Percentiles rank a stretch among this genome's conserved stretches.
phyloP scores from a whole-genome alignment of 2,888 invertebrate genomes.

The Stenichneumon culpator region DNA sequence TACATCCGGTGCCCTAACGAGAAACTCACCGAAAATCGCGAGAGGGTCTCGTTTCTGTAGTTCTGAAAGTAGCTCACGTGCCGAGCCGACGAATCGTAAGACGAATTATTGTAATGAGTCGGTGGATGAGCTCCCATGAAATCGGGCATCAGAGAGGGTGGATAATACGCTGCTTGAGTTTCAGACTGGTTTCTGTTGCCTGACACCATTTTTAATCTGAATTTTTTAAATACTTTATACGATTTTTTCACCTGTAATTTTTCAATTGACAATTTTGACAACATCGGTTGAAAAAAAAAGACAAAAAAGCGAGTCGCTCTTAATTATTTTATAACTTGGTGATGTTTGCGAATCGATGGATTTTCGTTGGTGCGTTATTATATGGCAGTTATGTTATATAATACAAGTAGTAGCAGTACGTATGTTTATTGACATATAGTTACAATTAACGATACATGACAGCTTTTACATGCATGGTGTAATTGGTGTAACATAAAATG shows the following conservation, averaged over 20 bases:
- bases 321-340: too few species aligned
- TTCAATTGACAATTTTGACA: constrained; percentile 2
- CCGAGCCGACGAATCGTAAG: constrained; percentile 75
- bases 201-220: constrained; percentile 15
- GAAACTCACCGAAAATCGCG: constrained; percentile 82
- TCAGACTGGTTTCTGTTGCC: constrained; percentile 8
- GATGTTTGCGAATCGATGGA: neutral
- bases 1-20: neutral
- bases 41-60: constrained; percentile 84
- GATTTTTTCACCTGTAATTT: neutral
- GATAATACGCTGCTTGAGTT: constrained; percentile 45
- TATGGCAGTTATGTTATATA: too few species aligned
- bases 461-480: too few species aligned
- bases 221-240: neutral
- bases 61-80: constrained; percentile 83
- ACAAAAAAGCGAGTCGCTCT: constrained; percentile 29
- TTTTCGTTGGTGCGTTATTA: neutral
- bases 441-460: too few species aligned
- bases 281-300: neutral
- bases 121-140: constrained; percentile 84
- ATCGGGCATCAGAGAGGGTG: constrained; percentile 70
- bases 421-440: too few species aligned
- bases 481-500: too few species aligned
- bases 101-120: constrained; percentile 78
- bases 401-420: too few species aligned